Evolutionary conservation across 2,888 invertebrate genomes (phyloP).

Genomic region (Gortyna flavago): DNA sequence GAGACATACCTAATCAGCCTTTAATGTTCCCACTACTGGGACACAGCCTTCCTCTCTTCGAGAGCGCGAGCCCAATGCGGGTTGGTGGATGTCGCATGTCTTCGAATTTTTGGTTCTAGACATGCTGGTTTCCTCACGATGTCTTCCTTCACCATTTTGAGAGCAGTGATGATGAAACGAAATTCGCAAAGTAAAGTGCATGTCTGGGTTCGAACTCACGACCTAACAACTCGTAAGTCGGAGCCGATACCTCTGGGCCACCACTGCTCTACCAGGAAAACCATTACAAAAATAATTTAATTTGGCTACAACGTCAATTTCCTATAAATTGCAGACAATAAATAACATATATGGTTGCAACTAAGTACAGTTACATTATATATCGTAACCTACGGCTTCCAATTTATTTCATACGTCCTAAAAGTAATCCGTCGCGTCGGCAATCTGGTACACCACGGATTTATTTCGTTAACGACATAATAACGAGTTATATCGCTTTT

Average conservation of each 20-base stretch:
- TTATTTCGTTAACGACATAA: constrained; percentile 78
- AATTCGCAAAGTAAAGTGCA: too few species aligned
- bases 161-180: too few species aligned
- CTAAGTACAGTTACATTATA: constrained; percentile 2
- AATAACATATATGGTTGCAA: constrained; percentile 10
- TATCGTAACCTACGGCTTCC: constrained; percentile 49
- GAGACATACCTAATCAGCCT: neutral
- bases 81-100: too few species aligned
- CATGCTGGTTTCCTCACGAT: too few species aligned
- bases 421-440: constrained; percentile 69
- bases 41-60: neutral
- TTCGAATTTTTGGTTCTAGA: too few species aligned
- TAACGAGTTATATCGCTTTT: constrained; percentile 74
- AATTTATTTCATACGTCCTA: constrained; percentile 66
- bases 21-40: neutral
- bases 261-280: neutral
- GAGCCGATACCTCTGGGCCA: neutral
- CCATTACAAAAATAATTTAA: neutral
- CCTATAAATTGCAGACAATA: constrained; percentile 15
- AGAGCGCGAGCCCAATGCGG: neutral
- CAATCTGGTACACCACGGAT: constrained; percentile 65
- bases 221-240: neutral
- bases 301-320: constrained; percentile 13
- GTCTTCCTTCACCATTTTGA: too few species aligned
- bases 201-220: neutral